Percentiles rank a stretch among this genome's conserved stretches.
phyloP scores from a whole-genome alignment of 2,797 vertebrate species.

The Sebastes reedi region DNA sequence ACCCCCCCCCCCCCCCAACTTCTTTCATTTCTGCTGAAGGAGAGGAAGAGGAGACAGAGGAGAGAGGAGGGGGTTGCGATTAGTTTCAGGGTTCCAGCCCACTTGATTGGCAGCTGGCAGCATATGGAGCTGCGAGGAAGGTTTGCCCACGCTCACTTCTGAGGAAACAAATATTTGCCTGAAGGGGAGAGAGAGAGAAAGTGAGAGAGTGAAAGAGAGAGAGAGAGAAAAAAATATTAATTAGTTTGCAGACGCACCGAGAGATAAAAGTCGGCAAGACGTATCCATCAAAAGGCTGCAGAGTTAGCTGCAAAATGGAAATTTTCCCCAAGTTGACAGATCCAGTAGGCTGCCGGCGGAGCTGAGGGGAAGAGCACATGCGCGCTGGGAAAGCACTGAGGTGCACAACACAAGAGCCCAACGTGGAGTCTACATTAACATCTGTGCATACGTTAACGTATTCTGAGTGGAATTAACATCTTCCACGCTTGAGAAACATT shows the following conservation, averaged over 20 bases:
- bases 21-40: conserved; percentile 67
- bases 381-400: conserved; percentile 45
- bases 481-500: conserved; percentile 88
- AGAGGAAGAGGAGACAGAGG: conserved; percentile 53
- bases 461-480: conserved; percentile 92
- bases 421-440: conserved; percentile 75
- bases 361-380: conserved; percentile 83
- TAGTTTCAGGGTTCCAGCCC: conserved; percentile 81
- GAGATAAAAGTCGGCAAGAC: conserved; percentile 94
- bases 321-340: conserved; percentile 93
- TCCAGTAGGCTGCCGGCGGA: conserved; percentile 86
- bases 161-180: conserved; percentile 97
- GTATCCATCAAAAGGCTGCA: conserved; percentile 92
- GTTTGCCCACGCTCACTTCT: conserved; percentile 95
- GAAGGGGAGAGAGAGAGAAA: conserved; percentile 80
- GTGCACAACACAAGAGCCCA: conserved; percentile 68
- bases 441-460: conserved; percentile 90
- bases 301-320: conserved; percentile 93
- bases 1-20: conserved; percentile 30
- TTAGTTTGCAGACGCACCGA: conserved; percentile 94
- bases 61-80: conserved; percentile 49
- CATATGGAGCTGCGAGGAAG: conserved; percentile 90
- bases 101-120: conserved; percentile 94
- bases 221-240: conserved; percentile 87
- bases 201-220: conserved; percentile 30